phyloP scores from a whole-genome alignment of 2,888 invertebrate species.

The Apantesis nais region DNA sequence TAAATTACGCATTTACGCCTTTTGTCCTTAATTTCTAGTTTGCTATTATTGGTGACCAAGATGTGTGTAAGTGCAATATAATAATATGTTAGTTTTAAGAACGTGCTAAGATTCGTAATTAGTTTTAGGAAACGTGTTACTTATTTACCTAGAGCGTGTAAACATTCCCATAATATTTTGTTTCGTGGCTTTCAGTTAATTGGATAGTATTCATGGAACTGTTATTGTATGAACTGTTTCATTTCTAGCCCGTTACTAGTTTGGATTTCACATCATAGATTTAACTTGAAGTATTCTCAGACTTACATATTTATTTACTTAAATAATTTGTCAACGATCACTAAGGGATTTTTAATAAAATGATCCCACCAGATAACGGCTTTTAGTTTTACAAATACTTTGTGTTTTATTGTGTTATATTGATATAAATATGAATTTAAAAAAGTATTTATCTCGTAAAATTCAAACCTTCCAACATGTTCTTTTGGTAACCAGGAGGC shows the following conservation, averaged over 20 bases:
- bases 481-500: not conserved
- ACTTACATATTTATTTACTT: not conserved
- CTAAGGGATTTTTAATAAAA: slow-evolving; percentile 4
- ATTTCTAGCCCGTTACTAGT: not conserved
- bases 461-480: not conserved
- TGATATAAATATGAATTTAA: not conserved
- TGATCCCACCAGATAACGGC: not conserved
- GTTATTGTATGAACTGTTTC: not conserved
- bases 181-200: not conserved
- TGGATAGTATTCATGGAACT: not conserved
- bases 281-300: not conserved
- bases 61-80: not conserved
- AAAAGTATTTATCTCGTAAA: not conserved
- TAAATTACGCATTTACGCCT: not conserved
- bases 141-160: slow-evolving; percentile 5
- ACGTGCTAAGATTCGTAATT: not conserved
- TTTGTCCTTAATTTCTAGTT: not conserved
- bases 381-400: not conserved
- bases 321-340: not conserved
- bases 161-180: slow-evolving; percentile 17
- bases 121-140: not conserved
- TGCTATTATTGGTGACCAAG: not conserved
- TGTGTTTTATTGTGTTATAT: not conserved
- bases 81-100: not conserved
- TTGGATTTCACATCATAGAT: not conserved